Conservation (phyloP, 2,113 vertebrate genomes). For the Alethe diademata region DNA sequence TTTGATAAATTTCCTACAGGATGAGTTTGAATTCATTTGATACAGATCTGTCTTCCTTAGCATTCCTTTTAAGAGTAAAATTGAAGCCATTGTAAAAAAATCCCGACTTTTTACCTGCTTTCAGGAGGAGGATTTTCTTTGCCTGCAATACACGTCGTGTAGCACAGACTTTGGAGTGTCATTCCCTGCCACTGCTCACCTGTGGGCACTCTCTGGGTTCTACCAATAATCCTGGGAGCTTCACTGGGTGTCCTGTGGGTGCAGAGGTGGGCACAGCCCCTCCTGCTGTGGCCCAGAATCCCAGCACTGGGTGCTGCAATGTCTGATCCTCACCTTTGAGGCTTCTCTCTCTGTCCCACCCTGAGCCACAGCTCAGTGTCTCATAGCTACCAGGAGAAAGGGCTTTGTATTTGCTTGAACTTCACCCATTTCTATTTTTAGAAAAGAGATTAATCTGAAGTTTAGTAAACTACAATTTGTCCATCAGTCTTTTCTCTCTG, state of each 20-base stretch:
- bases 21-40: background rate
- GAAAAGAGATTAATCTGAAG: background rate
- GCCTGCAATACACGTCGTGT: accelerated
- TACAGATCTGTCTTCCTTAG: background rate
- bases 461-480: background rate
- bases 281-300: background rate
- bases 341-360: background rate
- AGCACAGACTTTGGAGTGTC: background rate
- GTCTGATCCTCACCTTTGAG: background rate
- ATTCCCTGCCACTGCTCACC: background rate
- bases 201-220: background rate
- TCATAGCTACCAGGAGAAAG: background rate
- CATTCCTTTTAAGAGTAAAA: background rate
- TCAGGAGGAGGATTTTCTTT: background rate
- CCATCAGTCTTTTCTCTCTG: background rate
- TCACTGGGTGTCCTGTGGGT: background rate
- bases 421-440: background rate
- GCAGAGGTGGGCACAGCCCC: background rate
- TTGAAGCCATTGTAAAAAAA: background rate
- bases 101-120: background rate
- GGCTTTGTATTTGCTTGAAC: background rate
- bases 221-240: background rate
- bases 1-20: background rate
- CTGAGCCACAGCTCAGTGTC: background rate
- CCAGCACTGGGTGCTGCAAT: background rate